Evolutionary conservation across 2,888 invertebrate genomes (phyloP), one percentile per base, ranked within the genome.

Genomic region (Pseudoips prasinana): DNA sequence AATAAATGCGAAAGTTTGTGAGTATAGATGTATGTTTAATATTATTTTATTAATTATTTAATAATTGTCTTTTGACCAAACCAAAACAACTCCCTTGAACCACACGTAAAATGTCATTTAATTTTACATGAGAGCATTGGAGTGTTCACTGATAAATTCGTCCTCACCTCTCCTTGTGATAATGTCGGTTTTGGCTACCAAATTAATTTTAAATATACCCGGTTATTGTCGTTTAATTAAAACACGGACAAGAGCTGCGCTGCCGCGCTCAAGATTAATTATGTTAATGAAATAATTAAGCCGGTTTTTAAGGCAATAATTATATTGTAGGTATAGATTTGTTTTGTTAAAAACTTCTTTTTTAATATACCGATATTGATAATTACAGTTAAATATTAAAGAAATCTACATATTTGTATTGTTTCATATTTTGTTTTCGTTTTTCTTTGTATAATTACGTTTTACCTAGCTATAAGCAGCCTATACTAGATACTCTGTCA

Each of bases 81-180:
- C 5, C 14, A 14, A 14, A 26, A 14, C 32, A 23, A 18, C 5
- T 32, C 17, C 29, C 51, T 73, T 72, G 49, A 1, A 40, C 73
- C 80, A 67, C 17, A 29, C 65, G 45, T 59, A 48, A 73, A 81
- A 72, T 79, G 67, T 73, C 80, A 73, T 84, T 86, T 83, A 80
- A 85, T 82, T 82, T 77, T 61, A 77, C 81, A 74, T 64, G 64
- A 73, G 75, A 69, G 81, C 77, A 68, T 73, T 85, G 73, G 66
- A 86, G 86, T 81, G 82, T 75, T 65, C 58, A 40, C 67, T 80
- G 80, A 83, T 83, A 80, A 80, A 79, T 75, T 64, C 69, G 71
- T 68, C 64, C 71, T 77, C 55, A 68, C 66, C 66, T 79, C 55
- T 40, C 58, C 64, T 66, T 54, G 50, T 58, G 73, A 75, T 81